These are phyloP conservation scores for Aphelenchoides fujianensis DNA, from an alignment of 1,140 invertebrate genomes.

Conservation along the genomic window DNA sequence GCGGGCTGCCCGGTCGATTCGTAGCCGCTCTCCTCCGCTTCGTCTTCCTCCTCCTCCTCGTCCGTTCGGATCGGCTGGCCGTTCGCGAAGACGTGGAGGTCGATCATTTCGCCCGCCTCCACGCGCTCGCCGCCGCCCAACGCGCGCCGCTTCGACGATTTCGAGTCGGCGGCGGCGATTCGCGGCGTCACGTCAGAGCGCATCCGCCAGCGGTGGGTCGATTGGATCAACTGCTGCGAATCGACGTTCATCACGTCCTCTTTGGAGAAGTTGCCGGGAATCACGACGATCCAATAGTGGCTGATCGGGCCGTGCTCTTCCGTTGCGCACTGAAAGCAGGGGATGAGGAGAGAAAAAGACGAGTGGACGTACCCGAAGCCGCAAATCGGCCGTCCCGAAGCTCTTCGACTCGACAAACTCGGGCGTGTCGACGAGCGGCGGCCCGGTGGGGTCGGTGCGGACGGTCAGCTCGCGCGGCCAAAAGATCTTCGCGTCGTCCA, in stretches of 20 bases:
- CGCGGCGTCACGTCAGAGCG: neutral
- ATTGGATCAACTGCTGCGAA: slow-evolving; percentile 23
- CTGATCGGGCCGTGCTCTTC: slow-evolving; percentile 98
- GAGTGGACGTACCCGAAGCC: slow-evolving; percentile 11
- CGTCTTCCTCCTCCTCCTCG: slow-evolving; percentile 25
- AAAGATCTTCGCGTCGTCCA: slow-evolving; percentile 46
- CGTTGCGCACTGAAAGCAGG: slow-evolving; percentile 76
- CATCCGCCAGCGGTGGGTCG: neutral
- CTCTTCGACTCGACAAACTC: slow-evolving; percentile 49
- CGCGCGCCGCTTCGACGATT: neutral
- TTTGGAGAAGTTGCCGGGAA: slow-evolving; percentile 76
- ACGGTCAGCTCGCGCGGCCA: slow-evolving; percentile 56
- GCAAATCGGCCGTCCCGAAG: slow-evolving; percentile 36
- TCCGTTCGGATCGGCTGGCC: neutral
- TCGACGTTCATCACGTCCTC: slow-evolving; percentile 59
- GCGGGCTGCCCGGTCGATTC: neutral
- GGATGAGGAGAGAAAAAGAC: neutral
- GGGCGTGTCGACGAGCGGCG: slow-evolving; percentile 58
- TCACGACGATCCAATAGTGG: slow-evolving; percentile 92
- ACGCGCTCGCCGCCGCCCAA: neutral
- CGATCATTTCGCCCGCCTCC: slow-evolving; percentile 4
- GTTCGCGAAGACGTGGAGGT: neutral
- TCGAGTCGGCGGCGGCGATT: neutral
- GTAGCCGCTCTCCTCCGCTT: neutral
- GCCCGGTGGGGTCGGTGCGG: slow-evolving; percentile 57